These are phyloP conservation scores for Andricus quercusramuli DNA, from an alignment of 2,888 invertebrate genomes.

Conservation along the genomic window DNA sequence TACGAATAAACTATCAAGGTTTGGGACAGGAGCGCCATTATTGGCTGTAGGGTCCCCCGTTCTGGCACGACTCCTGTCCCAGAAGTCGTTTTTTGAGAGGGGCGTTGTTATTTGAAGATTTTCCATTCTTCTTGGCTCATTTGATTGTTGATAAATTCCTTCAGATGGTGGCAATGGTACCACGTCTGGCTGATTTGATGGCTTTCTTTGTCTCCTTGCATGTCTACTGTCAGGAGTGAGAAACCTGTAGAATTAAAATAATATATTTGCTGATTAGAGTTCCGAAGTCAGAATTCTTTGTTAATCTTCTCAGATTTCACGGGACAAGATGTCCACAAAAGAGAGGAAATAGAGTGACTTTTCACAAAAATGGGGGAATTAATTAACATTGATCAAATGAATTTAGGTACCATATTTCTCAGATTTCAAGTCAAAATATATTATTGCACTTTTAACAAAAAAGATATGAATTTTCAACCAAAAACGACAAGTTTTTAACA, in stretches of 20 bases:
- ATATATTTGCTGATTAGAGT: neutral
- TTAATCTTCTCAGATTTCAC: too few relatives aligned
- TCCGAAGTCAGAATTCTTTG: too few relatives aligned
- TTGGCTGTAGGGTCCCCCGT: slow-evolving; percentile 76
- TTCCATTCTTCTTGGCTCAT: slow-evolving; percentile 46
- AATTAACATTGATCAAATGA: too few relatives aligned
- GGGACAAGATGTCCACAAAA: too few relatives aligned
- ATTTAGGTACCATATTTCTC: too few relatives aligned
- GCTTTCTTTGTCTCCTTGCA: slow-evolving; percentile 85
- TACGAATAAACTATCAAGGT: slow-evolving; percentile 62
- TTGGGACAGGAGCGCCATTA: slow-evolving; percentile 75
- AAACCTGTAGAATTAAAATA: slow-evolving; percentile 53
- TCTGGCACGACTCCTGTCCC: slow-evolving; percentile 82
- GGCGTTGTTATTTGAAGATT: slow-evolving; percentile 51
- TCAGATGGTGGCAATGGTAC: slow-evolving; percentile 84
- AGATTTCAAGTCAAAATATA: too few relatives aligned
- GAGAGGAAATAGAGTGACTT: too few relatives aligned
- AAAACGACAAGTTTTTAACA: too few relatives aligned
- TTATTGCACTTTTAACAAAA: too few relatives aligned
- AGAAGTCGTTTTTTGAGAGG: slow-evolving; percentile 84
- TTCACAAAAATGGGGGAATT: too few relatives aligned
- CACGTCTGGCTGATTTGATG: slow-evolving; percentile 83
- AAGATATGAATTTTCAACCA: too few relatives aligned
- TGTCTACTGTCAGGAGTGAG: slow-evolving; percentile 87
- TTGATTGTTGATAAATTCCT: slow-evolving; percentile 66